Base-by-base conservation (phyloP, 2,797 vertebrate species). In the Karalla daura region DNA sequence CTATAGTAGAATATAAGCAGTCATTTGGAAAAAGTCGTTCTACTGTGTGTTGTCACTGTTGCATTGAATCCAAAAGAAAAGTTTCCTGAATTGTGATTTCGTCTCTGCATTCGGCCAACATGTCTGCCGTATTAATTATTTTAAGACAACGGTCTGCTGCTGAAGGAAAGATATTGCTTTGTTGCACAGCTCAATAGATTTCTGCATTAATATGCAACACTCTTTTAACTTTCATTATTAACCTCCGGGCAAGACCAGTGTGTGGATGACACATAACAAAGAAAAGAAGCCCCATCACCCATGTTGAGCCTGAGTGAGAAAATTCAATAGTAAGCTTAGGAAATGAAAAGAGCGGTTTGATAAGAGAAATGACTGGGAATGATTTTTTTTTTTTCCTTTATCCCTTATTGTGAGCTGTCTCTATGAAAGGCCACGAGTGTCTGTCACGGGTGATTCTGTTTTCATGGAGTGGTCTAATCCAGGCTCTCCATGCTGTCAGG, bases 341-440 rank as follows among this genome's bases (percentile, higher is more conserved):
- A 91, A 89, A 91, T 88, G 87, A 89, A 90, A 88, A 84, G 78
- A 78, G 82, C 55, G 37, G 76, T 76, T 82, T 80, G 84, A 90
- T 87, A 84, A 89, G 84, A 83, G 76, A 86, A 89, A 90, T 86
- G 70, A 87, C 59, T 63, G 72, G 70, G 74, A 85, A 80, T 86
- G 63, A 66, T 86, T 79, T 44, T 74, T 70, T 64, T 53, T 50
- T 55, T 10, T 27, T 11, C 46, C 30, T 46, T 55, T 3, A 51
- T 63, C 49, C 49, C 58, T 74, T 64, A 83, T 87, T 90, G 86
- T 86, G 80, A 67, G 58, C 71, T 9, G 43, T 74, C 69, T 84
- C 77, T 30, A 67, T 83, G 80, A 86, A 91, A 88, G 83, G 75
- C 80, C 71, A 66, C 3, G 28, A 82, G 80, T 73, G 80, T 81